Evolutionary conservation across 2,888 invertebrate genomes (phyloP), one percentile per base, ranked within the genome.

Genomic region (Noctua janthe): DNA sequence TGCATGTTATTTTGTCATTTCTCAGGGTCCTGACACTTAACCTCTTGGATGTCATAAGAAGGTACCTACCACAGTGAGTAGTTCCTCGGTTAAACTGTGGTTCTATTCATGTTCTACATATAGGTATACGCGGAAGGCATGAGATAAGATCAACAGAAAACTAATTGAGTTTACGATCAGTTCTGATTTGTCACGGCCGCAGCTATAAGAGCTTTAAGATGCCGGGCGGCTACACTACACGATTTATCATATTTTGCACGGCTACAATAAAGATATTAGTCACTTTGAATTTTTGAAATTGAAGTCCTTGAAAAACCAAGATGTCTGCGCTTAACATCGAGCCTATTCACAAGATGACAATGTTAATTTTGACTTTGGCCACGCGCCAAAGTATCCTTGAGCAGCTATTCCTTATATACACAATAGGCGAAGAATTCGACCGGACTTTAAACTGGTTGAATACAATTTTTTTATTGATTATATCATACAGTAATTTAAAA

Each of bases 81-180:
- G 35, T 64, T 64, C 17, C 13, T 64, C 17, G 0, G 15, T 4
- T 8, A 35, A 64, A 64, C 51, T 23, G 2, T 59, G 51, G 2
- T 47, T 35, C 11, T 8, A 29, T 64, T 35, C 54, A 59, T 69
- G 11, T 59, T 67, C 17, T 71, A 29, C 29, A 62, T 35, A 62
- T 3, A 64, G 17, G 29, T 64, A 35, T 35, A 43, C 35, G n/a
- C 67, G 71, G 71, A 74, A 81, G 35, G 59, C 64, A 29, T 59
- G 49, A 71, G 73, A 85, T 66, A 85, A 76, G 35, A 75, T 81
- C 85, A 51, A 72, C 6, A 49, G 56, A 82, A 74, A 74, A 51
- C 29, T 75, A 74, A 74, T 72, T 56, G 17, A 56, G 54, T 72
- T 72, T 74, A 71, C 82, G 62, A 74, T 82, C 54, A 70, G 56